Percentiles rank a stretch among this genome's conserved stretches.
Conservation (phyloP, 2,888 invertebrate genomes). For the Gari tellinella region DNA sequence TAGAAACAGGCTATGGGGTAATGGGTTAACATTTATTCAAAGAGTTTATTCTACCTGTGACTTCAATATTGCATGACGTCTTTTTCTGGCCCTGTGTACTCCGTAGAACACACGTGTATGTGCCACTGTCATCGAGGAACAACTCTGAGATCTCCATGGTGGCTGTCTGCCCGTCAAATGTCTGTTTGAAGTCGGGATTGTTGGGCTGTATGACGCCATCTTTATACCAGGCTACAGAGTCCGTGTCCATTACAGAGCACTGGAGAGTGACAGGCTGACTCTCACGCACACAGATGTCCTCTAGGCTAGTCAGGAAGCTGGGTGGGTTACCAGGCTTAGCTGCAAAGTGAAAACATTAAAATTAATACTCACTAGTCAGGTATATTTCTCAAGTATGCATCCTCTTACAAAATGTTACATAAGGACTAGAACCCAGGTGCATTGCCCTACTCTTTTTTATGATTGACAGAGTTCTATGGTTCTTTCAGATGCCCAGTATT, state of each 20-base stretch:
- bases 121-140: constrained; percentile 74
- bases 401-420: too few relatives aligned
- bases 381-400: too few relatives aligned
- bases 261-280: constrained; percentile 70
- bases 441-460: too few relatives aligned
- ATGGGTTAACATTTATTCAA: too few relatives aligned
- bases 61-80: constrained; percentile 65
- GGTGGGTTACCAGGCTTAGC: constrained; percentile 36
- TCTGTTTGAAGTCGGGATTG: constrained; percentile 74
- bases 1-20: too few relatives aligned
- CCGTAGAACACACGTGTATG: constrained; percentile 70
- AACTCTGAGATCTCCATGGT: constrained; percentile 74
- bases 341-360: background rate
- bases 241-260: constrained; percentile 66
- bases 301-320: constrained; percentile 58
- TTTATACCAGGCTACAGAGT: constrained; percentile 74
- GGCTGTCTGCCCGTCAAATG: constrained; percentile 69
- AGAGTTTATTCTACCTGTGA: constrained; percentile 60
- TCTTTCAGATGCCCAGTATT: too few relatives aligned
- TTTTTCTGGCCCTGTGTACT: constrained; percentile 69
- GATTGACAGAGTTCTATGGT: too few relatives aligned
- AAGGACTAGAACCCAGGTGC: too few relatives aligned
- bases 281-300: constrained; percentile 68
- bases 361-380: too few relatives aligned
- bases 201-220: constrained; percentile 70